Conservation (phyloP, 2,113 vertebrate genomes). For the Telmatochromis brachygnathus region DNA sequence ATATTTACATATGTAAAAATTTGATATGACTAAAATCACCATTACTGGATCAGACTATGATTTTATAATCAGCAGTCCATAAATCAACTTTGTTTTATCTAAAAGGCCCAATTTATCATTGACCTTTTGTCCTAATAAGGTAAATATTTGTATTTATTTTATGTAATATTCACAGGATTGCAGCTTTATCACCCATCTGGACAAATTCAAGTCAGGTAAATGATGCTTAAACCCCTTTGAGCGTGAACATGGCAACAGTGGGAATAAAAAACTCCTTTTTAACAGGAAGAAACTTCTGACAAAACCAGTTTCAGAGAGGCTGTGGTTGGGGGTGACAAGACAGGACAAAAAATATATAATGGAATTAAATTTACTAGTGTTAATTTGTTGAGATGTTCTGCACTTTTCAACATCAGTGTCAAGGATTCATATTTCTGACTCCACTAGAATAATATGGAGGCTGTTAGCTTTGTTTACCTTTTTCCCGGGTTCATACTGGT, state of each 20-base stretch:
- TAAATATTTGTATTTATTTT: background rate
- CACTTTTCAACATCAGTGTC: background rate
- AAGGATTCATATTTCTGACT: background rate
- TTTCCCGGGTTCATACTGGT: background rate
- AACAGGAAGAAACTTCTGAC: background rate
- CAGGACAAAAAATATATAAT: background rate
- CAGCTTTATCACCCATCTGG: background rate
- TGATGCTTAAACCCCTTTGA: background rate
- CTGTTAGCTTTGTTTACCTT: background rate
- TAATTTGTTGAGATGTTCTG: background rate
- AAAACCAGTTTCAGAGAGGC: background rate
- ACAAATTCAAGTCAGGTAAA: background rate
- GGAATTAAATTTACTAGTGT: rapidly evolving
- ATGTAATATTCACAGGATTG: background rate
- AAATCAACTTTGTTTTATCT: rapidly evolving
- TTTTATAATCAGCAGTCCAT: background rate
- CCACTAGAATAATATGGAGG: background rate
- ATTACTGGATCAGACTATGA: background rate
- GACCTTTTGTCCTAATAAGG: background rate
- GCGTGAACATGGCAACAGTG: background rate
- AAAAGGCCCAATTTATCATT: background rate
- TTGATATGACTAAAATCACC: background rate
- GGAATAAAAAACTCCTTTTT: background rate
- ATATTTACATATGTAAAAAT: background rate
- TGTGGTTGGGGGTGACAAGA: background rate